phyloP scores from a whole-genome alignment of 2,797 vertebrate genomes.

The Pogoniulus pusillus region DNA sequence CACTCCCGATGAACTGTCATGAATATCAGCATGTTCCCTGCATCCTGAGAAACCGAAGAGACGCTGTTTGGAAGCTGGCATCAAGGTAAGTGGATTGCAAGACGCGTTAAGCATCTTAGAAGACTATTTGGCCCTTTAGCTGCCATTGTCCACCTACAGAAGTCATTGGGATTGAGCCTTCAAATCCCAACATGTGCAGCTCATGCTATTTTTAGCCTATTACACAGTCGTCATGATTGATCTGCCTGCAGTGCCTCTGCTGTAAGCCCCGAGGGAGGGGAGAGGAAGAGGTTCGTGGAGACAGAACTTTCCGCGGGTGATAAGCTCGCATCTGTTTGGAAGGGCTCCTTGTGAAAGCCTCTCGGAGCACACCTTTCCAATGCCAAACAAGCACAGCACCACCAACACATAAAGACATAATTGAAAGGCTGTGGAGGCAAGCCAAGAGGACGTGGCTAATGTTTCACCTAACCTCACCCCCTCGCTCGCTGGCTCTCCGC shows the following conservation, averaged over 20 bases:
- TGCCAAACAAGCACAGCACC: conserved; percentile 67
- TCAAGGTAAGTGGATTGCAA: not conserved
- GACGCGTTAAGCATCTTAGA: not conserved
- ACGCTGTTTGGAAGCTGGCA: not conserved
- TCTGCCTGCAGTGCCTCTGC: conserved; percentile 49
- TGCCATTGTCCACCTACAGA: not conserved
- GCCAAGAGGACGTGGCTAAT: conserved; percentile 74
- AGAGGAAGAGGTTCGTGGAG: conserved; percentile 32
- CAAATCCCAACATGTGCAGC: conserved; percentile 34
- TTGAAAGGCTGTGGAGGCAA: conserved; percentile 72
- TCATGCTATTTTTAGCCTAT: conserved; percentile 73
- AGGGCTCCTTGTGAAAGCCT: conserved; percentile 74
- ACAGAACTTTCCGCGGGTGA: conserved; percentile 64
- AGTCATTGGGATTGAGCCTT: conserved; percentile 20
- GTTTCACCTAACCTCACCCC: conserved; percentile 76
- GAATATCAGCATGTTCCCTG: not conserved
- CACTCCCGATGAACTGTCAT: not conserved
- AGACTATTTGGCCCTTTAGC: not conserved
- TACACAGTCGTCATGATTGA: conserved; percentile 64
- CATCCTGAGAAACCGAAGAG: not conserved
- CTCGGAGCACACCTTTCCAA: conserved; percentile 53
- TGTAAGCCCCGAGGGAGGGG: conserved; percentile 35
- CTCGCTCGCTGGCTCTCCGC: not conserved
- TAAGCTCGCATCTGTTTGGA: conserved; percentile 70
- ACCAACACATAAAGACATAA: conserved; percentile 77